Conservation (phyloP, 2,888 invertebrate genomes). For the Parnassius apollo region DNA sequence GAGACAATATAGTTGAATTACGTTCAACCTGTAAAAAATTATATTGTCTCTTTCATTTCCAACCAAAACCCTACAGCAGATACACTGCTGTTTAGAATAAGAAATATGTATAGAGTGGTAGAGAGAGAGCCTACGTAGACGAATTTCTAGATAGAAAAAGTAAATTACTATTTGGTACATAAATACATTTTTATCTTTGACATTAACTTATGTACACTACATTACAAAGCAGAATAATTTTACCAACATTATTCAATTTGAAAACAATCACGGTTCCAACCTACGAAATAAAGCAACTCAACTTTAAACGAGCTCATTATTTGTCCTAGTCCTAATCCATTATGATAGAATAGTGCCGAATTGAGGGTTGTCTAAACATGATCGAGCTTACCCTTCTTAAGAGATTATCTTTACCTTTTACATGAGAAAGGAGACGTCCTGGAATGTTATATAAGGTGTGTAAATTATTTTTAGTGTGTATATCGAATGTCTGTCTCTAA, state of each 20-base stretch:
- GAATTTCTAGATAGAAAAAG: no score
- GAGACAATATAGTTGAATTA: no score
- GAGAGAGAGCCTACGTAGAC: no score
- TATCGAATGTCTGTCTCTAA: no score
- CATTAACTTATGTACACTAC: no score
- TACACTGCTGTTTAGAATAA: no score
- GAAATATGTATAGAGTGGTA: no score
- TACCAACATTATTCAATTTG: constrained; percentile 29
- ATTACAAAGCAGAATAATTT: not conserved
- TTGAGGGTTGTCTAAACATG: constrained; percentile 24
- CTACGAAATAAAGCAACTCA: constrained; percentile 40
- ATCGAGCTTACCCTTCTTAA: constrained; percentile 8
- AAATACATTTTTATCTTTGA: no score
- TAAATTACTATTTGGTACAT: no score
- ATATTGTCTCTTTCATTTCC: no score
- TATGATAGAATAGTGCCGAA: constrained; percentile 19
- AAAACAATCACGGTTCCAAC: constrained; percentile 15
- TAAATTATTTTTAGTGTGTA: not conserved
- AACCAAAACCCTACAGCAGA: no score
- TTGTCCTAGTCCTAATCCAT: constrained; percentile 34
- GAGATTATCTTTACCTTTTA: not conserved
- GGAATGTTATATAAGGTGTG: not conserved
- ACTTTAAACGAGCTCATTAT: constrained; percentile 35
- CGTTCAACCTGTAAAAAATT: no score
- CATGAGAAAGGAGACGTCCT: not conserved